phyloP scores from a whole-genome alignment of 2,113 vertebrate species.

The Prinia subflava region DNA sequence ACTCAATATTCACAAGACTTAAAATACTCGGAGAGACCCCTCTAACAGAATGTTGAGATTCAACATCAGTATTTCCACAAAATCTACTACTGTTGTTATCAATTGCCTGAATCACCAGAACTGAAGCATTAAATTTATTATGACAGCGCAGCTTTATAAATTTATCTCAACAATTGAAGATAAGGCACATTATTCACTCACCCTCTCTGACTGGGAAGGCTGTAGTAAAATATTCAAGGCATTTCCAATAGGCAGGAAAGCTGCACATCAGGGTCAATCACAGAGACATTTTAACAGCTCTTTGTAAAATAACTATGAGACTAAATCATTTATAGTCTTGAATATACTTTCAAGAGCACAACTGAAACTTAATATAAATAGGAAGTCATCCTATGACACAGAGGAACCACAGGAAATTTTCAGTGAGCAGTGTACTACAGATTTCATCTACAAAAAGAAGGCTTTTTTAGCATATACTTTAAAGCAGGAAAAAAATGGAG shows the following conservation, averaged over 20 bases:
- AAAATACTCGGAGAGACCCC: not conserved
- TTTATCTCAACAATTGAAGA: not conserved
- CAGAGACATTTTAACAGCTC: not conserved
- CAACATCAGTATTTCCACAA: not conserved
- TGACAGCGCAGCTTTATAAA: not conserved
- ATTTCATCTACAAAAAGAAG: not conserved
- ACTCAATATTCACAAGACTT: not conserved
- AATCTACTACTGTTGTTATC: not conserved
- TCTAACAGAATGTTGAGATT: not conserved
- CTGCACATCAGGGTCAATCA: not conserved
- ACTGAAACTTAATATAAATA: not conserved
- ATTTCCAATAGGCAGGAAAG: slow-evolving; percentile 20
- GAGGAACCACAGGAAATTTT: not conserved
- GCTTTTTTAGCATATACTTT: not conserved
- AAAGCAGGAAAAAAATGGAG: not conserved
- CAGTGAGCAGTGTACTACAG: not conserved
- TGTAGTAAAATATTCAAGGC: not conserved
- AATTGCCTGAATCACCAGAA: not conserved
- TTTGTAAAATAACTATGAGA: not conserved
- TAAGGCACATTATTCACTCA: not conserved
- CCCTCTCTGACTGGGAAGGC: not conserved
- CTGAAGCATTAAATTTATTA: not conserved
- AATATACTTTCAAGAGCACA: not conserved
- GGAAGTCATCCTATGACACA: not conserved
- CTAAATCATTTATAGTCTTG: not conserved